phyloP scores from a whole-genome alignment of 2,888 invertebrate genomes.

The Chesias legatella region DNA sequence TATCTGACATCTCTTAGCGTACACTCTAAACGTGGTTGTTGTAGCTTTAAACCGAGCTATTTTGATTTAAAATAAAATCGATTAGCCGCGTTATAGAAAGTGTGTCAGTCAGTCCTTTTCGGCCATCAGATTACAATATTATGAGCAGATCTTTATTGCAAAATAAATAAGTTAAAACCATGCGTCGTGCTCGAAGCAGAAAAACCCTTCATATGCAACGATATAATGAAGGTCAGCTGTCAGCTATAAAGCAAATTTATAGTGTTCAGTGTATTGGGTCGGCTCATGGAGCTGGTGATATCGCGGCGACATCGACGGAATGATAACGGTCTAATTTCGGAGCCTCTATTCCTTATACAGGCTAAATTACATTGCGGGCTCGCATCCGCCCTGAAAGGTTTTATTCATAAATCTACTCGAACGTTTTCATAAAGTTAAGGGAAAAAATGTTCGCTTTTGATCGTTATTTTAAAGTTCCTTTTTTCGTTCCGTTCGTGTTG shows the following conservation, averaged over 20 bases:
- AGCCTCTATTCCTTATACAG: constrained; percentile 62
- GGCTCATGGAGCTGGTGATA: constrained; percentile 76
- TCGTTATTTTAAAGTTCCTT: constrained; percentile 51
- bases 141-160: constrained; percentile 45
- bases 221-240: constrained; percentile 77
- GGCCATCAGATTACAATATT: constrained; percentile 52
- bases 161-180: constrained; percentile 50
- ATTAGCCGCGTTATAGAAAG: neutral
- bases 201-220: constrained; percentile 64
- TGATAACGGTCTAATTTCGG: constrained; percentile 78
- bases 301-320: constrained; percentile 71
- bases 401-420: constrained; percentile 77
- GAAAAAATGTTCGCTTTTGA: constrained; percentile 61
- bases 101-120: constrained; percentile 29
- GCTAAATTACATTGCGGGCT: constrained; percentile 73
- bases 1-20: constrained; percentile 15
- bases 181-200: constrained; percentile 40
- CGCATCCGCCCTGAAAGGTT: constrained; percentile 75
- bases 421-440: constrained; percentile 74
- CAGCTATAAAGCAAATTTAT: constrained; percentile 77
- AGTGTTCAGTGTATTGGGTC: constrained; percentile 77
- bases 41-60: too few species aligned
- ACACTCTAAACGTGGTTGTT: too few species aligned
- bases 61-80: too few species aligned
- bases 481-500: constrained; percentile 35